phyloP scores from a whole-genome alignment of 2,888 invertebrate species.

The Germaria angustata region DNA sequence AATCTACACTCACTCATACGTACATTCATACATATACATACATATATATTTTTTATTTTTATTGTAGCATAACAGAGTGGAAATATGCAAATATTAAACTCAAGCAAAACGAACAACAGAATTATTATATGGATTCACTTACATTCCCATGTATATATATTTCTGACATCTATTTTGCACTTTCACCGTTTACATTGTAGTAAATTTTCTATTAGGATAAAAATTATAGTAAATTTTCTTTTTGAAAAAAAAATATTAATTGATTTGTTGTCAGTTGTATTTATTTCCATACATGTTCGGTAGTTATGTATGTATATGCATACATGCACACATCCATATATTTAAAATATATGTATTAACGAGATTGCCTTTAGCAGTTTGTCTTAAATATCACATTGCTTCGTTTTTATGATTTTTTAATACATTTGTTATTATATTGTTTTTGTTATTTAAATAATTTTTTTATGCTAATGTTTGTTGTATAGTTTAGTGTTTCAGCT shows the following conservation, averaged over 20 bases:
- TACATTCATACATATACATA: too few relatives aligned
- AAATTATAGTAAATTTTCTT: too few relatives aligned
- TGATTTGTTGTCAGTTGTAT: background rate
- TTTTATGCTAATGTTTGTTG: background rate
- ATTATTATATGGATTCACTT: background rate
- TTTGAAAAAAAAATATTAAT: background rate
- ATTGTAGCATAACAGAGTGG: too few relatives aligned
- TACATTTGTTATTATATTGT: conserved; percentile 39
- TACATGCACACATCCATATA: too few relatives aligned
- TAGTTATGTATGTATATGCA: too few relatives aligned
- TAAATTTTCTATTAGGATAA: too few relatives aligned
- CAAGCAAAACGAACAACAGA: too few relatives aligned
- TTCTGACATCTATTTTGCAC: too few relatives aligned
- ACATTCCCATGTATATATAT: background rate
- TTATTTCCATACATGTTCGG: too few relatives aligned
- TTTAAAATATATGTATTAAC: too few relatives aligned
- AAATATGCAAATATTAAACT: too few relatives aligned
- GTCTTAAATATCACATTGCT: conserved; percentile 23
- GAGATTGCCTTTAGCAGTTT: conserved; percentile 49
- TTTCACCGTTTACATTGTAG: conserved; percentile 49
- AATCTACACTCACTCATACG: too few relatives aligned
- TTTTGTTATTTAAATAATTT: background rate
- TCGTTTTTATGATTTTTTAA: conserved; percentile 15
- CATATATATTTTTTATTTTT: background rate
- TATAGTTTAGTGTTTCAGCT: conserved; percentile 45